Evolutionary conservation across 2,797 vertebrate species (phyloP), one percentile per base, ranked within the genome.

Genomic region (Pangasius mekongensis): DNA sequence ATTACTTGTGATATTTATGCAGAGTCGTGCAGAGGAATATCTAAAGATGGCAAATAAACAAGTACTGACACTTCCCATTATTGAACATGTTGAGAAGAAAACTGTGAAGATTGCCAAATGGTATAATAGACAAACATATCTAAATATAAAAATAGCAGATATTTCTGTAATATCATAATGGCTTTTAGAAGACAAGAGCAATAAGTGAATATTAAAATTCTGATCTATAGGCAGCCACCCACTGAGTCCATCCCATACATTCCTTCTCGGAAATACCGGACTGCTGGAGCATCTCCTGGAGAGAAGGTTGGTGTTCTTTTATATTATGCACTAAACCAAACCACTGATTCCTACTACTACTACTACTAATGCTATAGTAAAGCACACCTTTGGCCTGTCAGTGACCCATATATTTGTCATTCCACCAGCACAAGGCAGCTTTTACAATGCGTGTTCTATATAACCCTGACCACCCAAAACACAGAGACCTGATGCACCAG

Each of bases 401-500:
- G 27, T 77, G 71, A 66, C 30, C 24, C 33, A n/a, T 87, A 18
- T 89, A 2, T 87, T 80, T 83, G 83, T 73, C 66, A 93, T 89
- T 94, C 4, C 90, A 89, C 95, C 95, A 98, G 97, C 94, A 92
- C 87, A 97, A 96, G 92, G 84, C 94, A 89, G 94, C 95, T 30
- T 89, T 95, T 92, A 93, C 93, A 69, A 90, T 93, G 91, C 96
- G 93, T 91, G 91, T 97, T 86, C 86, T 96, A 82, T 93, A 89
- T 91, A 94, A 97, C 86, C 93, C 95, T 18, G 91, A 93, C 86
- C 94, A 95, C 71, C 77, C 64, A 14, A 93, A 92, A 78, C 94
- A 94, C 93, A 96, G 96, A 93, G 91, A 90, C 77, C 83, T 90
- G 49, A 89, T 97, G 86, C 94, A 94, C 33, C 90, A 93, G 30